Evolutionary conservation across 2,888 invertebrate species (phyloP), one percentile per base, ranked within the genome.

Genomic region (Bruchidius siliquastri): DNA sequence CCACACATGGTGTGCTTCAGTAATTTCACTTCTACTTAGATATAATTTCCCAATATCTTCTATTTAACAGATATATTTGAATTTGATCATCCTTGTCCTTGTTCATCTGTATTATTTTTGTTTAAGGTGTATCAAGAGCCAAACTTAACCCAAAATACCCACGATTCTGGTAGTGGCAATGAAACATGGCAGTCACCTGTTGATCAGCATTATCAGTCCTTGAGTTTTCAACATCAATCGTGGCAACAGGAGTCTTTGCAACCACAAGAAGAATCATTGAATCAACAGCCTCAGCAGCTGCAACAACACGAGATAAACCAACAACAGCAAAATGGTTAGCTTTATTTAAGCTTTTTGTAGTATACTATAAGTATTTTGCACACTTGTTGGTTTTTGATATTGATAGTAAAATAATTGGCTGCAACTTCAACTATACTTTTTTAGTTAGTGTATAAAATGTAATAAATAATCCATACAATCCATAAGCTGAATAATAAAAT

Each of bases 221-320:
- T 49, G 20, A 69, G 3, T 69, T 18, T 26, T 20, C 69, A 69
- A 21, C 69, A 69, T 20, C 69, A 69, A n/a, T 26, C 22, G n/a
- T 26, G 26, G n/a, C 69, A 22, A 21, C 69, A 69, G 21, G 26
- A 69, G 4, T 69, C 69, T 21, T 69, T 22, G 69, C 71, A 71
- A 76, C 76, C 77, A 79, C 73, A 71, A 71, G 21, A 49, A 49
- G 6, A 13, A 18, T 13, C 18, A 49, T 13, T 13, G 18, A 49
- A 49, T 49, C 49, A 49, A 49, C 81, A 81, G 67, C 78, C 83
- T 30, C 84, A 74, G 67, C 78, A 78, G 71, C 76, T 75, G 32
- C 76, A 74, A 69, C 78, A 81, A 76, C 81, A 81, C 73, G 81
- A 78, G 75, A 86, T 86, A 78, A 84, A 77, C 66, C 76, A 78